Evolutionary conservation across 2,888 invertebrate genomes (phyloP), one percentile per base, ranked within the genome.

Genomic region (Nephrocerus scutellatus): DNA sequence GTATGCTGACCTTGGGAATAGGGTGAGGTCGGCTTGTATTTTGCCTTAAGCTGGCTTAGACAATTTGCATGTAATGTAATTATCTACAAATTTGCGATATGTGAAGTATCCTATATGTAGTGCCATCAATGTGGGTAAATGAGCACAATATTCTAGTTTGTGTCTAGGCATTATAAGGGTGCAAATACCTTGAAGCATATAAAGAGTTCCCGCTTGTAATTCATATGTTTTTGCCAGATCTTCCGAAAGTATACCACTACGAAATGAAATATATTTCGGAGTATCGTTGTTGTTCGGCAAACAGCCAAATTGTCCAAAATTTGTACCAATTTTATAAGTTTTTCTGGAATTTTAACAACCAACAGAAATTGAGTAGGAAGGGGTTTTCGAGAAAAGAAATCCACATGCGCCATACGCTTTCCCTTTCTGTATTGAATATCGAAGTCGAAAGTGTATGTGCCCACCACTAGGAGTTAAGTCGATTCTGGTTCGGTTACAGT

Each of bases 391-490:
- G 39, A 42, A 8, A 43, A 32, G 16, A 35, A 39, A 28, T 45
- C 40, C 13, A 29, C 46, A 42, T 46, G 44, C 4, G 35, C 34
- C 44, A 47, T 49, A 6, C 39, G 37, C 9, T 36, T 36, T 20
- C 40, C 48, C 23, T 41, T 34, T 26, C 37, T 31, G 10, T 45
- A 37, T 23, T 28, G 24, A 13, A 46, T 22, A n/a, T 33, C 37
- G 30, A 46, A 48, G 2, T 46, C 43, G 18, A 46, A 46, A 5
- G 39, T 9, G 43, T 16, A 26, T 36, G 46, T 14, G 34, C 30
- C 46, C 46, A 44, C 46, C 43, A 47, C 43, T 37, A 13, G 45
- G 44, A 4, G 40, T 42, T 15, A 46, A 21, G 23, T 46, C 40
- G 2, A 33, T 12, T 31, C 44, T 46, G 9, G 8, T 43, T 7